Evolutionary conservation across 2,113 vertebrate species (phyloP).

Genomic region (Myotis brandtii): DNA sequence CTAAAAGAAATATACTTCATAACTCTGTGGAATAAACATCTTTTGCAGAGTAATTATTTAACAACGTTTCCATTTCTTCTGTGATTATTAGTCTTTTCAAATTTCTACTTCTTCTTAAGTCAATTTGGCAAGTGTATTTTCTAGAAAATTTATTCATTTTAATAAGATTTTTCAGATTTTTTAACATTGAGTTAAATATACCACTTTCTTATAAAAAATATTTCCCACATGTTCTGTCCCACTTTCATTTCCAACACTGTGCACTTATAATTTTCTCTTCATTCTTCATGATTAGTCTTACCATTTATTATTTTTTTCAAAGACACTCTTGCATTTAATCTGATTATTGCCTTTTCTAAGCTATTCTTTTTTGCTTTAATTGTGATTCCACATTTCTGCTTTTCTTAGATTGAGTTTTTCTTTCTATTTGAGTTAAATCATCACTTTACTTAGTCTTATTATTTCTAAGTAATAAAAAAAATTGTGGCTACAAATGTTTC

Average conservation of each 20-base stretch:
- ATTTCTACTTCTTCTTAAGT: neutral
- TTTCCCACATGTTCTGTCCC: neutral
- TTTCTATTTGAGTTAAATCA: neutral
- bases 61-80: neutral
- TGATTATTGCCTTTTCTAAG: neutral
- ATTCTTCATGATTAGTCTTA: neutral
- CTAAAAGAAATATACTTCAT: neutral
- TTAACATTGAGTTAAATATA: neutral
- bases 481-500: neutral
- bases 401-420: neutral
- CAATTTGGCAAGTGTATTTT: neutral
- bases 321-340: constrained; percentile 9
- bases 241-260: neutral
- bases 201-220: too few species aligned
- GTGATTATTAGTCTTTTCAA: constrained; percentile 26
- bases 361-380: neutral
- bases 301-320: constrained; percentile 17
- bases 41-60: neutral
- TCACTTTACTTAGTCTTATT: constrained; percentile 39
- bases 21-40: neutral
- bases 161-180: constrained; percentile 30
- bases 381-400: neutral
- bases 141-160: constrained; percentile 7
- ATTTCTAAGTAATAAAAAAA: constrained; percentile 49
- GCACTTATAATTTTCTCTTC: neutral